Conservation (phyloP, 2,113 vertebrate species). For the Chinchilla lanigera region DNA sequence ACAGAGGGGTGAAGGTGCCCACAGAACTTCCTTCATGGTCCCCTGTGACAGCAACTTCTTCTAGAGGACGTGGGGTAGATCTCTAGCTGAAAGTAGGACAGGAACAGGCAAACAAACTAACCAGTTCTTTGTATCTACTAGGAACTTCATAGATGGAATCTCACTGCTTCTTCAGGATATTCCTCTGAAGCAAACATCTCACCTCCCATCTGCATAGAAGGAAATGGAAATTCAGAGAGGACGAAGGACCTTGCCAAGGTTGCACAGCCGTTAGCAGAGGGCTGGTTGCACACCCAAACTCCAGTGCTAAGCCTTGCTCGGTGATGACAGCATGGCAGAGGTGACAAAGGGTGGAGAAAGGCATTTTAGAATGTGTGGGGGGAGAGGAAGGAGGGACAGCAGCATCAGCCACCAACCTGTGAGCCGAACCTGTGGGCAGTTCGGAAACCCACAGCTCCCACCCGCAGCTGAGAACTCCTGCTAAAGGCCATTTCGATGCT, state of each 20-base stretch:
- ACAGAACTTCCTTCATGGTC: background rate
- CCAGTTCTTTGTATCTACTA: background rate
- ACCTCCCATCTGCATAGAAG: background rate
- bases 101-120: too few relatives aligned
- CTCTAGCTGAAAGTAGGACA: background rate
- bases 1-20: background rate
- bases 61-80: background rate
- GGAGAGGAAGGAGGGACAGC: background rate
- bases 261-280: conserved; percentile 87
- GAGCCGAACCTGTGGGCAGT: background rate
- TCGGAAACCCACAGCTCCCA: background rate
- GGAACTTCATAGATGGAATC: background rate
- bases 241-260: background rate
- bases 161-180: background rate
- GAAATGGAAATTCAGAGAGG: background rate
- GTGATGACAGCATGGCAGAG: background rate
- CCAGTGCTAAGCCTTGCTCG: background rate
- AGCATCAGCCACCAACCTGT: background rate
- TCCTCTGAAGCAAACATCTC: background rate
- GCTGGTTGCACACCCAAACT: conserved; percentile 64
- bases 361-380: background rate
- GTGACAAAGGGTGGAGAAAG: background rate
- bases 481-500: background rate
- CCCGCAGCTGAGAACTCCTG: background rate
- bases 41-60: background rate